Conservation (phyloP, 2,888 invertebrate genomes). For the Campopleginae sp. region DNA sequence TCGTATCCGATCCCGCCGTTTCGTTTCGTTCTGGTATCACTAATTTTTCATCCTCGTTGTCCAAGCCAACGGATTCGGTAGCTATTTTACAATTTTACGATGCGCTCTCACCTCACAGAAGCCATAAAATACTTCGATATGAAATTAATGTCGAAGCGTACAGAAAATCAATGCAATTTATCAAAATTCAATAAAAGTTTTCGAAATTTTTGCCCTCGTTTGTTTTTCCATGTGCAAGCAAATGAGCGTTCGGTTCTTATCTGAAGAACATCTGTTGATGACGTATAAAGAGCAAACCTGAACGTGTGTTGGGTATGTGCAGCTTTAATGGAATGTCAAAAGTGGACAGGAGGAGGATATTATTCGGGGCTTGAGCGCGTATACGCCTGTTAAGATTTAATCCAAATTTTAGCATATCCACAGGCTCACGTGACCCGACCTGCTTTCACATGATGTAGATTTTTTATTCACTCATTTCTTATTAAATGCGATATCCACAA, state of each 20-base stretch:
- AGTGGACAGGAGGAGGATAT: not conserved
- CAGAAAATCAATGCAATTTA: not conserved
- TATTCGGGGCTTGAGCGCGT: not conserved
- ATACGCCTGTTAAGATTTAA: not conserved
- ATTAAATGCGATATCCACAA: constrained; percentile 43
- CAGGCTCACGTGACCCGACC: constrained; percentile 45
- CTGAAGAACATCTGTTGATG: not conserved
- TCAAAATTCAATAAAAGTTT: not conserved
- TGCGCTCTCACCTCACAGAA: not conserved
- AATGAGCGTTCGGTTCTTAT: not conserved
- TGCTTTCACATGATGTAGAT: constrained; percentile 7
- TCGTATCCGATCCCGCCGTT: constrained; percentile 3
- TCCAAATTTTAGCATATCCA: constrained; percentile 15
- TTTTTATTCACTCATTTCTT: constrained; percentile 10
- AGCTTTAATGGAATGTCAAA: constrained; percentile 7
- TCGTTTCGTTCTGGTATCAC: constrained; percentile 27
- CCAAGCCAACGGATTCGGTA: constrained; percentile 11
- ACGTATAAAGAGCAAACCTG: not conserved
- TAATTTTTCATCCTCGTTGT: constrained; percentile 24
- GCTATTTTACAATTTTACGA: constrained; percentile 9
- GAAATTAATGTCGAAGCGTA: not conserved
- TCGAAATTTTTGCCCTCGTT: not conserved
- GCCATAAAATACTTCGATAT: not conserved
- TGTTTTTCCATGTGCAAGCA: not conserved
- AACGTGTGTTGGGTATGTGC: not conserved